Evolutionary conservation across 1,140 invertebrate genomes (phyloP).

Genomic region (Laodelphax striatellus): DNA sequence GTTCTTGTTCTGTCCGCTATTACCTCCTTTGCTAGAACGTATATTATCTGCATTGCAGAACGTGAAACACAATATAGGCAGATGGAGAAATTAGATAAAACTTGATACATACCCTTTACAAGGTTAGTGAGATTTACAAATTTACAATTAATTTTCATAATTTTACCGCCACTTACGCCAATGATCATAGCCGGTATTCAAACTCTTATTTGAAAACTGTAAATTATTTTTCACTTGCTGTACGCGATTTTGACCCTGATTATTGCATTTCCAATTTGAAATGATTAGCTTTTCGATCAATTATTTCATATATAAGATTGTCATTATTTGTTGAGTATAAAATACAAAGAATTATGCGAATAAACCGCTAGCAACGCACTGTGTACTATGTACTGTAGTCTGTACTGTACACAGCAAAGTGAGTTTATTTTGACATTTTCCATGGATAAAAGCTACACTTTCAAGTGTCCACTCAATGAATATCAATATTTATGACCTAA

Average conservation of each 20-base stretch:
- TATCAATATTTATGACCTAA: too few relatives aligned
- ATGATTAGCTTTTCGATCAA: neutral
- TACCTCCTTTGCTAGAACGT: constrained; percentile 16
- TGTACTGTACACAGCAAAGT: too few relatives aligned
- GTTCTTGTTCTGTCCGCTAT: constrained; percentile 23
- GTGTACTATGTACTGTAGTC: too few relatives aligned
- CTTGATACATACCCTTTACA: constrained; percentile 10
- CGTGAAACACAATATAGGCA: constrained; percentile 14
- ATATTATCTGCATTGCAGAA: constrained; percentile 19
- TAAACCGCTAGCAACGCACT: too few relatives aligned
- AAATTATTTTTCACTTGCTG: neutral
- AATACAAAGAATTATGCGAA: too few relatives aligned
- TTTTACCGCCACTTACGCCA: neutral
- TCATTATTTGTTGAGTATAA: too few relatives aligned
- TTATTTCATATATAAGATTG: too few relatives aligned
- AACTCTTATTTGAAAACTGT: neutral
- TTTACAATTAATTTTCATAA: neutral
- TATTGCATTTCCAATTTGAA: neutral
- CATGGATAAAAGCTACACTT: too few relatives aligned
- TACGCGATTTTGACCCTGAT: neutral
- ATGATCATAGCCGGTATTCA: neutral
- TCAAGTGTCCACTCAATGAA: too few relatives aligned
- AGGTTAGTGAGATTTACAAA: constrained; percentile 1
- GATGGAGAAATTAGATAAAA: constrained; percentile 20
- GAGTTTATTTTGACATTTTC: too few relatives aligned